Evolutionary conservation across 2,797 vertebrate genomes (phyloP).

Genomic region (Heterohyrax brucei): DNA sequence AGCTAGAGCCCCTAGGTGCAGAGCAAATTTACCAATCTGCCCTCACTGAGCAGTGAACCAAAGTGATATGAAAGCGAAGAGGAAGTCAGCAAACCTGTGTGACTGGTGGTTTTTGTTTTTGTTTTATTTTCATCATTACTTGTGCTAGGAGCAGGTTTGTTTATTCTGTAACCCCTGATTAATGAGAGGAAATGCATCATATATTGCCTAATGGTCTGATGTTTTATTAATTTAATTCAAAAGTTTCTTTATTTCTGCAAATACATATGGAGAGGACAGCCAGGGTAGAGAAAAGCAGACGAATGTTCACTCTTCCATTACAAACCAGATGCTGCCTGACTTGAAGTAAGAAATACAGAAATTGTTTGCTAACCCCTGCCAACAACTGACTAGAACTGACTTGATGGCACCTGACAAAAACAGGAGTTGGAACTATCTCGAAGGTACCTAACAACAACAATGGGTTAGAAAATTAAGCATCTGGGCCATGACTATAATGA

Average conservation of each 20-base stretch:
- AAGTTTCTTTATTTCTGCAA: slow-evolving; percentile 71
- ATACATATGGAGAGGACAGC: slow-evolving; percentile 70
- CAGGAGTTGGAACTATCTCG: no score
- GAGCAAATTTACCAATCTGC: neutral
- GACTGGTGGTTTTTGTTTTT: neutral
- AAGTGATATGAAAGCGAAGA: neutral
- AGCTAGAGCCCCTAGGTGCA: neutral
- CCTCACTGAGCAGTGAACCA: neutral
- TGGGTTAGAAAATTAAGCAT: neutral
- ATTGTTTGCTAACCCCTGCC: slow-evolving; percentile 46
- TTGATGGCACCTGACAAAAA: no score
- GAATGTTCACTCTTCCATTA: slow-evolving; percentile 68
- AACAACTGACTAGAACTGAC: neutral
- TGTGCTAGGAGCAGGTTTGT: neutral
- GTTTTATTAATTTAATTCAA: slow-evolving; percentile 76
- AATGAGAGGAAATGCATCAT: slow-evolving; percentile 39
- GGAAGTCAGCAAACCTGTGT: neutral
- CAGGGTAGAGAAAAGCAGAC: slow-evolving; percentile 67
- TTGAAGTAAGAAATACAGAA: slow-evolving; percentile 67
- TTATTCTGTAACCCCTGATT: slow-evolving; percentile 49
- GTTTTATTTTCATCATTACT: neutral
- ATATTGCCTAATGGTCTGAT: slow-evolving; percentile 70
- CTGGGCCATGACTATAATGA: neutral
- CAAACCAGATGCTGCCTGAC: slow-evolving; percentile 79
- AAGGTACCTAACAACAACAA: no score